Base-by-base conservation (phyloP, 37 sponge, comb jelly and placozoan species). In the Oscarella lobularis region DNA sequence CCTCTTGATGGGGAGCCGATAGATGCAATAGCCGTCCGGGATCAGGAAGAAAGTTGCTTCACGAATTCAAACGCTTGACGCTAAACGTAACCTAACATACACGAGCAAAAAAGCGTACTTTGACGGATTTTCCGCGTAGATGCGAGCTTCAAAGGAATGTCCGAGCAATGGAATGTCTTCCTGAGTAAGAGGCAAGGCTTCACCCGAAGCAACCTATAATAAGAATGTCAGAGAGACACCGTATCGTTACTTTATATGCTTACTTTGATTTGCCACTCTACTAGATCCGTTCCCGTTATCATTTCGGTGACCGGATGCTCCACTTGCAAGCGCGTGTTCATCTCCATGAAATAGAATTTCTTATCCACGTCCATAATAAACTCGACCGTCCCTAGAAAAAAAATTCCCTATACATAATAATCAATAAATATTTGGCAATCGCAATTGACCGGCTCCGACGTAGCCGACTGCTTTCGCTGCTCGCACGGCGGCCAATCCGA, bases 271-370 rank as follows among this genome's bases (percentile, higher is more conserved):
- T 96, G 97, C 84, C 90, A 86, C 76, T 96, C 97, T 54, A 96
- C 97, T 0, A 96, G 81, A 76, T 96, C 97, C 2, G 80, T 76
- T n/a, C 88, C 86, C 39, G 97, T 96, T 20, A 96, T 83, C 90
- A 96, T 83, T 74, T 96, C 97, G 1, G 97, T 92, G 9, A 96
- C 81, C 1, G 96, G 96, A 73, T 95, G 96, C 77, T 95, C 96
- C 66, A 74, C 75, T 66, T 89, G 90, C 0, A 92, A 81, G 38
- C 93, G 27, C 1, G 93, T 92, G 85, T 92, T 92, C 93, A 92
- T 92, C 78, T 92, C 93, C 93, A 92, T 92, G 76, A 92, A 92
- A 77, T 86, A 92, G 78, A 88, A 92, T 35, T 83, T 79, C 66
- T 88, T 80, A 2, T 85, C 48, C 0, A 76, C 66, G 76, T 92